Base-by-base conservation (phyloP, 2,113 vertebrate genomes). In the Prunella himalayana region DNA sequence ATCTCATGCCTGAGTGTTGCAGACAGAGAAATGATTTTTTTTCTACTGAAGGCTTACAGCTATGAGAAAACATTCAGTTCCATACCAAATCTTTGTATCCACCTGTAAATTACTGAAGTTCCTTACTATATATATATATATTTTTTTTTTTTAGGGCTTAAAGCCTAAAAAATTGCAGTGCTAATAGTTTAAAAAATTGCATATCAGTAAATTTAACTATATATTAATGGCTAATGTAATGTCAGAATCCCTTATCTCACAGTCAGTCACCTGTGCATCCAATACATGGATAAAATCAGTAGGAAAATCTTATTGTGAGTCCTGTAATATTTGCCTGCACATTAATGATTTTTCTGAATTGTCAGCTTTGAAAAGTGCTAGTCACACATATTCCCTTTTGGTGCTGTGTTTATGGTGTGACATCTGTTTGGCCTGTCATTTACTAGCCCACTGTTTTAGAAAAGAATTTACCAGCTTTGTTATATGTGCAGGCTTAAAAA, bases 291-390 rank as follows among this genome's bases (percentile, higher is more conserved):
- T 20, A 72, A 60, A 86, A 86, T 39, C 49, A 39, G 10, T 18
- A 10, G 9, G 22, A 60, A 50, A 68, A 13, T 49, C 53, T 56
- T 18, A 15, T 25, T 11, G 39, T 53, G 22, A 0, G 0, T 45
- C 68, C n/a, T 88, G 8, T 27, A 41, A 7, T 57, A 89, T 35
- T n/a, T 83, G 25, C 17, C 31, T 77, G 41, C 28, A 45, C 19
- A 13, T 71, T 28, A 70, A 66, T 2, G 7, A 68, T 66, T 79
- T 79, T 66, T 64, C 45, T 45, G 70, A 72, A 80, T 41, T 80
- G 31, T n/a, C 33, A 57, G 14, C 9, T 24, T 7, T 64, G 49
- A 3, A 17, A 61, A 44, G 27, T 4, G 4, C 44, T 47, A 6
- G 15, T 71, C 84, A 66, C 18, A n/a, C 11, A 2, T 18, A 17